Conservation (phyloP, 2,797 vertebrate genomes). For the Tragopan temminckii region DNA sequence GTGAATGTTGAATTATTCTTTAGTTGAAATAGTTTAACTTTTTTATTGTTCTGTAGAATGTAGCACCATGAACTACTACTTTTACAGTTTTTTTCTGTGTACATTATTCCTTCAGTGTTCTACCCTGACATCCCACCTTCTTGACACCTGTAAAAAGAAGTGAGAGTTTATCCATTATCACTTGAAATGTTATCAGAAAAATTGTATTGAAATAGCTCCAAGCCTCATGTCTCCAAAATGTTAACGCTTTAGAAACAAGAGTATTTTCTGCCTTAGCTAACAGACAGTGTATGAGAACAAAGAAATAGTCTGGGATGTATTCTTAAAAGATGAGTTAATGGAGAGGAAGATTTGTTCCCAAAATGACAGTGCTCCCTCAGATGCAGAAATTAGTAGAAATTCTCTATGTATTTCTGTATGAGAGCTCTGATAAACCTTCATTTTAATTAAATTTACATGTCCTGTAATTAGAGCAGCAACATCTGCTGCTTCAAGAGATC, state of each 20-base stretch:
- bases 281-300: background rate
- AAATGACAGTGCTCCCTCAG: background rate
- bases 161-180: conserved; percentile 35
- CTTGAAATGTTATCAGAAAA: conserved; percentile 4
- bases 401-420: background rate
- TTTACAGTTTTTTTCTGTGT: background rate
- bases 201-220: background rate
- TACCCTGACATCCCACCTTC: background rate
- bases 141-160: background rate
- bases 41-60: background rate
- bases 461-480: background rate
- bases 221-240: background rate
- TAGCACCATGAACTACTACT: background rate
- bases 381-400: background rate
- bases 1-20: background rate
- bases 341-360: background rate
- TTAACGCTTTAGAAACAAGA: background rate
- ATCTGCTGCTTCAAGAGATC: background rate
- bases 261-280: background rate
- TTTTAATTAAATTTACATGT: background rate
- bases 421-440: background rate
- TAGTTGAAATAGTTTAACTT: background rate
- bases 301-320: background rate
- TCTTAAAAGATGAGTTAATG: background rate
- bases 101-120: background rate